Conservation (phyloP, 2,113 vertebrate species). For the Rhombomys opimus region DNA sequence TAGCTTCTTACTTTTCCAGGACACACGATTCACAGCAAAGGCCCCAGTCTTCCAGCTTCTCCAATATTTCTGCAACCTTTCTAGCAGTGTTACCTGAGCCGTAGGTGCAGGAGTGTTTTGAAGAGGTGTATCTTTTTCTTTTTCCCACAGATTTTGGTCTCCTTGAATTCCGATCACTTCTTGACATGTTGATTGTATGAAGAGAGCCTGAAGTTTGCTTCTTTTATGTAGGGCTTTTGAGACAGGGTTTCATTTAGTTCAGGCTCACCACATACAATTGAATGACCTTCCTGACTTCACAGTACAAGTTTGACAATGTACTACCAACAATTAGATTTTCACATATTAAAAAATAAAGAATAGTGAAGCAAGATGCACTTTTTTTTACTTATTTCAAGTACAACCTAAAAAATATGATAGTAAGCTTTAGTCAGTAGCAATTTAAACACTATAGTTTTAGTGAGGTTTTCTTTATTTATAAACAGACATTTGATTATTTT, state of each 20-base stretch:
- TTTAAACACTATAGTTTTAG: neutral
- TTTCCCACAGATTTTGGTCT: neutral
- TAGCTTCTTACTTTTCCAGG: neutral
- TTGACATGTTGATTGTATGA: neutral
- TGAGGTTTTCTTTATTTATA: conserved; percentile 15
- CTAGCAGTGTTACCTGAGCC: neutral
- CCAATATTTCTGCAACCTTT: neutral
- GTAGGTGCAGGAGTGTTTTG: neutral
- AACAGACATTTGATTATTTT: conserved; percentile 71
- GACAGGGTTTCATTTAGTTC: neutral
- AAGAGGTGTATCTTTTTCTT: neutral
- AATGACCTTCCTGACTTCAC: neutral
- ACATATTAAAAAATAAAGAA: neutral
- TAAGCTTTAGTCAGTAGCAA: neutral
- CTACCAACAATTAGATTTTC: too few species aligned
- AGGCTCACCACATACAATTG: neutral
- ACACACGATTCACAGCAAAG: neutral
- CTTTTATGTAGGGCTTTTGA: neutral
- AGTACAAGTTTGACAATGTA: neutral
- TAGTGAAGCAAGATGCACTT: neutral
- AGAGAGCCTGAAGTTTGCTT: neutral
- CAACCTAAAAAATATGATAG: neutral
- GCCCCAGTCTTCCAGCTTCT: neutral
- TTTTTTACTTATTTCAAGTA: too few species aligned
- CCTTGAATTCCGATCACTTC: neutral